Conservation (phyloP, 2,888 invertebrate genomes). For the Drosophila macrospina region DNA sequence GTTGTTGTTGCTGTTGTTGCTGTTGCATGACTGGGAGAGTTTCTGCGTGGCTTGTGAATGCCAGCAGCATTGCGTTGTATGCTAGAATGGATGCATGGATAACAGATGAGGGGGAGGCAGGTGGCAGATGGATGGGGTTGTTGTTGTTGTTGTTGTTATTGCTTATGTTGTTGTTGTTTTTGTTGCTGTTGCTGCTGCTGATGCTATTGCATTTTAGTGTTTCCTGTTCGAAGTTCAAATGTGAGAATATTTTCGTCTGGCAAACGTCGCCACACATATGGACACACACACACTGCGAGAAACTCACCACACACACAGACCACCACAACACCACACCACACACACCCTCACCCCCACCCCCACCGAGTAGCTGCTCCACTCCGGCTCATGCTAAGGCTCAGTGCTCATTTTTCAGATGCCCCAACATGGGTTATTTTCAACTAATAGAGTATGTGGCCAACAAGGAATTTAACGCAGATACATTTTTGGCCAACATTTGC, state of each 20-base stretch:
- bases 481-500: conserved; percentile 55
- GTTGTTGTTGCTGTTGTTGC: conserved; percentile 31
- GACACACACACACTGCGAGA: conserved; percentile 14
- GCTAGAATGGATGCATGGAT: conserved; percentile 11
- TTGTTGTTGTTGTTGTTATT: conserved; percentile 16
- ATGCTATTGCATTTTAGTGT: conserved; percentile 73
- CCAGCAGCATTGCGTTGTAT: conserved; percentile 57
- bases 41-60: conserved; percentile 63
- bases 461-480: conserved; percentile 58
- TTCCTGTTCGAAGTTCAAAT: conserved; percentile 81
- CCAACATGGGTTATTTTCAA: conserved; percentile 70
- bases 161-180: conserved; percentile 4
- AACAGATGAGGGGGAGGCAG: not conserved
- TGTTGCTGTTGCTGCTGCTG: conserved; percentile 25
- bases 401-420: conserved; percentile 72
- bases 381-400: conserved; percentile 16
- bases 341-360: too few relatives aligned
- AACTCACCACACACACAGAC: conserved; percentile 34
- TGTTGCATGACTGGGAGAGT: conserved; percentile 63
- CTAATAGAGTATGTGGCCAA: conserved; percentile 74
- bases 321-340: too few relatives aligned
- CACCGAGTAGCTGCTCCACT: not conserved
- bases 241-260: conserved; percentile 79
- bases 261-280: conserved; percentile 36
- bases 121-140: conserved; percentile 11